A percentile compares a stretch with the other conserved stretches of the same genome.
Evolutionary conservation across 1,140 invertebrate genomes (phyloP).

Genomic region (Lucilia cuprina): DNA sequence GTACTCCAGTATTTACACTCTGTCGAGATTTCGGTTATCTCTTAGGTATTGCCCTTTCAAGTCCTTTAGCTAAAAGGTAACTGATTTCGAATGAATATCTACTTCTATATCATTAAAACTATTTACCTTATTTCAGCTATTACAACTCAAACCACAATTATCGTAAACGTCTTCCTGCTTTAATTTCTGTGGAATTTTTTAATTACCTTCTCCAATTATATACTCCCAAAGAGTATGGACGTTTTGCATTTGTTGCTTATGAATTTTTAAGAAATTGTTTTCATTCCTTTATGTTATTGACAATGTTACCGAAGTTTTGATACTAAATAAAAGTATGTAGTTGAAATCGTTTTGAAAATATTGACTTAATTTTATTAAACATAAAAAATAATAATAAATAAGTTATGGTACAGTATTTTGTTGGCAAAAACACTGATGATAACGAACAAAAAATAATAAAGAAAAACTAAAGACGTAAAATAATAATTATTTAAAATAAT

Average conservation of each 20-base stretch:
- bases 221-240: constrained; percentile 6
- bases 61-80: constrained; percentile 45
- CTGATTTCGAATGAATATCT: not conserved
- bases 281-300: not conserved
- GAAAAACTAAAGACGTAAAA: not conserved
- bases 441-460: not conserved
- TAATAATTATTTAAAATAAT: not conserved
- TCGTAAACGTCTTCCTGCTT: not conserved
- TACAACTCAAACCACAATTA: not conserved
- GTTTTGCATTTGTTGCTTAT: not conserved
- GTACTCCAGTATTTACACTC: constrained; percentile 49
- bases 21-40: constrained; percentile 52
- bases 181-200: not conserved
- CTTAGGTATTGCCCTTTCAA: constrained; percentile 51
- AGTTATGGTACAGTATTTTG: not conserved
- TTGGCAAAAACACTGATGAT: not conserved
- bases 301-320: not conserved
- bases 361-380: not conserved
- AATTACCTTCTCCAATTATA: not conserved
- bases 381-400: constrained; percentile 3
- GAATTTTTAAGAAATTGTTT: constrained; percentile 7
- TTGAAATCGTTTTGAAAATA: not conserved
- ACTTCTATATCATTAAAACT: not conserved
- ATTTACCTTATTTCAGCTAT: not conserved
- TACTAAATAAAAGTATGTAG: not conserved